phyloP scores from a whole-genome alignment of 2,113 vertebrate species.

The Malaclemys terrapin region DNA sequence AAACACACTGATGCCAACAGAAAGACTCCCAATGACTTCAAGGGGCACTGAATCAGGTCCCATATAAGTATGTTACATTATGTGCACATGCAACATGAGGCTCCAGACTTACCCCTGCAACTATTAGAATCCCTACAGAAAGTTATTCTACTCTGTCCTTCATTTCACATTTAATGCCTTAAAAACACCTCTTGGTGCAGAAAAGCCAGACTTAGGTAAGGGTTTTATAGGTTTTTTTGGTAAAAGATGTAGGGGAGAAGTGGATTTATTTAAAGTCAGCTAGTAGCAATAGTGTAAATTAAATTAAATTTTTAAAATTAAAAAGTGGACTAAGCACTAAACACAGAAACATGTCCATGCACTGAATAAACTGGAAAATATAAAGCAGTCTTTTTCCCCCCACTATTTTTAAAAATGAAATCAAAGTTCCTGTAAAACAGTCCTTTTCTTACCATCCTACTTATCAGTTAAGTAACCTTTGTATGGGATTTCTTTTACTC shows the following conservation, averaged over 20 bases:
- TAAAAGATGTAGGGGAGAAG: accelerated
- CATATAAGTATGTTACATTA: not conserved
- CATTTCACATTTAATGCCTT: not conserved
- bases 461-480: not conserved
- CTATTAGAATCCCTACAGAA: not conserved
- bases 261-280: not conserved
- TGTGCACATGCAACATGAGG: not conserved
- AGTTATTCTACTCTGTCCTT: not conserved
- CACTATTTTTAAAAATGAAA: not conserved
- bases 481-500: not conserved
- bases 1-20: not conserved
- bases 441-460: not conserved
- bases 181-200: not conserved
- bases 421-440: not conserved
- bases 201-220: not conserved
- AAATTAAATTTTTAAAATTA: no score
- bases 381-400: not conserved
- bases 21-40: not conserved
- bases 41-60: not conserved
- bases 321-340: not conserved
- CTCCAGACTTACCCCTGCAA: not conserved
- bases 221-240: not conserved
- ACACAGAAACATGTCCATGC: accelerated
- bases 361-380: not conserved
- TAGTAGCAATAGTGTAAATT: not conserved